These are phyloP conservation scores for Enteromius treurensis DNA, from an alignment of 2,797 vertebrate species.

Conservation along the genomic window DNA sequence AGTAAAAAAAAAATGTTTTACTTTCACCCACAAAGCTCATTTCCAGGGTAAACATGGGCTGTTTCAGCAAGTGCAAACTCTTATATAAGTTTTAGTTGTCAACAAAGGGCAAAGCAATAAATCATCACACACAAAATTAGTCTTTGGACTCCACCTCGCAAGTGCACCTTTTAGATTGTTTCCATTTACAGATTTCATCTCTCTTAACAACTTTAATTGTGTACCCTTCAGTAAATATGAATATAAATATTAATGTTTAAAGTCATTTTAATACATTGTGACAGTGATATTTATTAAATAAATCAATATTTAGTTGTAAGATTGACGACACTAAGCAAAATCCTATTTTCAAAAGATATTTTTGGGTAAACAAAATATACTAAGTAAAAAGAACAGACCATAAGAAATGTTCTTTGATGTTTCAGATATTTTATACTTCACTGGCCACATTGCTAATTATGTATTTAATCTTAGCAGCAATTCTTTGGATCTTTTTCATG, in stretches of 20 bases:
- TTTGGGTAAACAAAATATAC: not conserved
- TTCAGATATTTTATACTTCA: conserved; percentile 9
- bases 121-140: conserved; percentile 28
- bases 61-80: conserved; percentile 5
- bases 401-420: conserved; percentile 5
- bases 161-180: conserved; percentile 7
- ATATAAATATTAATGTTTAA: not conserved
- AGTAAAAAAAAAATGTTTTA: not conserved
- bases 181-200: conserved; percentile 20
- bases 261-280: not conserved
- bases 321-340: not conserved
- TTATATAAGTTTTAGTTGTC: conserved; percentile 26
- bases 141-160: not conserved
- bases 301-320: not conserved
- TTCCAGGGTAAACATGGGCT: not conserved
- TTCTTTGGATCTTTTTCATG: conserved; percentile 18
- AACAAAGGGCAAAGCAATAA: conserved; percentile 35
- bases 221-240: not conserved
- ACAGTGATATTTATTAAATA: not conserved
- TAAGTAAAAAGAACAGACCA: conserved; percentile 8
- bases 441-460: conserved; percentile 22
- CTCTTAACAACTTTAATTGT: not conserved
- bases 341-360: not conserved
- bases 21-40: conserved; percentile 11
- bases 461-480: conserved; percentile 18